A percentile compares a stretch with the other conserved stretches of the same genome.
Evolutionary conservation across 2,888 invertebrate genomes (phyloP).

Genomic region (Pyralis farinalis): DNA sequence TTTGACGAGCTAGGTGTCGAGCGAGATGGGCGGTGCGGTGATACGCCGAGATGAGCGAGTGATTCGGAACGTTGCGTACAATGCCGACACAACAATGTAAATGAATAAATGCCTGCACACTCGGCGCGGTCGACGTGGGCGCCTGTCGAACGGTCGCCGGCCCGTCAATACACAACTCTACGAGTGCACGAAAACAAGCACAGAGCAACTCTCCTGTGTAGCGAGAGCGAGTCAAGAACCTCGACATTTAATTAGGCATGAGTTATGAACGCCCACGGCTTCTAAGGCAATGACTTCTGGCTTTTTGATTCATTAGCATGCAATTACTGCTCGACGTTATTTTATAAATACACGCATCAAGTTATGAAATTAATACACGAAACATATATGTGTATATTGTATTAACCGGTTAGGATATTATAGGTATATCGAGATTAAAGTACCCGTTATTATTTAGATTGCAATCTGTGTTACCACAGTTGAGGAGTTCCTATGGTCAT

Average conservation of each 20-base stretch:
- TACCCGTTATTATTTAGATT: no score
- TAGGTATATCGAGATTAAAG: no score
- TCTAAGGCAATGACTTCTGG: constrained; percentile 60
- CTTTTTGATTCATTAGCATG: constrained; percentile 62
- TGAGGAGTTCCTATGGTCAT: no score
- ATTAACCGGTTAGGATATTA: no score
- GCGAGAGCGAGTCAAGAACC: constrained; percentile 58
- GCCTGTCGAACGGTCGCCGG: constrained; percentile 25
- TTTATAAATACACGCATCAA: constrained; percentile 22
- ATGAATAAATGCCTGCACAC: constrained; percentile 33
- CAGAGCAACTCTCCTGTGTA: constrained; percentile 26
- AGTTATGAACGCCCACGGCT: constrained; percentile 66
- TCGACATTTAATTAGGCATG: constrained; percentile 69
- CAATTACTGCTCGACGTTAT: constrained; percentile 32
- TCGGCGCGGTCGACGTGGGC: constrained; percentile 28
- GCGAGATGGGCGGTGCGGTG: constrained; percentile 38
- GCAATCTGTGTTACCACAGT: no score
- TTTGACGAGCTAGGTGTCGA: constrained; percentile 43
- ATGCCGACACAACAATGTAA: constrained; percentile 35
- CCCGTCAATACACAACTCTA: constrained; percentile 32
- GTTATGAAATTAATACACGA: constrained; percentile 18
- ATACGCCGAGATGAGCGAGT: constrained; percentile 35
- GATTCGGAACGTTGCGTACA: constrained; percentile 35
- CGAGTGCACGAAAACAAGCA: constrained; percentile 30
- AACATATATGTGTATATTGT: no score